phyloP scores from a whole-genome alignment of 2,888 invertebrate genomes.

The Drosophila pegasa region DNA sequence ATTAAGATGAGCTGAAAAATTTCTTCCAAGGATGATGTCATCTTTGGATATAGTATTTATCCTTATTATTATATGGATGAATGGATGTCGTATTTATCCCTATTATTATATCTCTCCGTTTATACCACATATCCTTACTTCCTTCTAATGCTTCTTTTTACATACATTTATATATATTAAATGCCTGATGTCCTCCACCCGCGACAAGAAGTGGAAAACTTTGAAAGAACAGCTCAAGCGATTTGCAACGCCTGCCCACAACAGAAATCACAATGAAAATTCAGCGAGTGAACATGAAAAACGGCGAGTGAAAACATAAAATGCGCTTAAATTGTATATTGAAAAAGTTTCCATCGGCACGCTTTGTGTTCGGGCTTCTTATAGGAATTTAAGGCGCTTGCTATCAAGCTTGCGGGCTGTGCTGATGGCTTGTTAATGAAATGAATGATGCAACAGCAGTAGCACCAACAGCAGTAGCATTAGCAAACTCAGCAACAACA shows the following conservation, averaged over 20 bases:
- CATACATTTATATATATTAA: conserved; percentile 7
- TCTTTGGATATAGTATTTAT: too few species aligned
- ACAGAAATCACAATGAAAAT: conserved; percentile 31
- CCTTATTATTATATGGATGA: too few species aligned
- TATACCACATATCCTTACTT: neutral
- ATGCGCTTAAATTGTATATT: conserved; percentile 59
- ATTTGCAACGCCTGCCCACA: conserved; percentile 32
- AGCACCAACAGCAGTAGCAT: conserved; percentile 1
- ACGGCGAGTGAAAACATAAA: conserved; percentile 42
- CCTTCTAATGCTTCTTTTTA: too few species aligned
- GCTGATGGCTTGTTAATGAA: conserved; percentile 54
- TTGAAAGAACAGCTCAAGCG: conserved; percentile 46
- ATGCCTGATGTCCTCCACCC: neutral
- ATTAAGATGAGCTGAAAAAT: too few species aligned
- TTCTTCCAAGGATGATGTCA: too few species aligned
- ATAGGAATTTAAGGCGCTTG: conserved; percentile 36
- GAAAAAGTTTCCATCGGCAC: conserved; percentile 59
- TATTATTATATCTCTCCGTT: neutral
- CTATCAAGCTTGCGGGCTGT: conserved; percentile 4
- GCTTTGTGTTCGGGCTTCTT: conserved; percentile 22
- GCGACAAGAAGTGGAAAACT: conserved; percentile 16
- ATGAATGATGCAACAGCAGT: conserved; percentile 44
- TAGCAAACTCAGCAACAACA: conserved; percentile 26
- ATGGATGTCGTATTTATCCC: too few species aligned
- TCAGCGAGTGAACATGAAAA: conserved; percentile 26